Conservation (phyloP, 2,797 vertebrate species). For the Psittacula echo region DNA sequence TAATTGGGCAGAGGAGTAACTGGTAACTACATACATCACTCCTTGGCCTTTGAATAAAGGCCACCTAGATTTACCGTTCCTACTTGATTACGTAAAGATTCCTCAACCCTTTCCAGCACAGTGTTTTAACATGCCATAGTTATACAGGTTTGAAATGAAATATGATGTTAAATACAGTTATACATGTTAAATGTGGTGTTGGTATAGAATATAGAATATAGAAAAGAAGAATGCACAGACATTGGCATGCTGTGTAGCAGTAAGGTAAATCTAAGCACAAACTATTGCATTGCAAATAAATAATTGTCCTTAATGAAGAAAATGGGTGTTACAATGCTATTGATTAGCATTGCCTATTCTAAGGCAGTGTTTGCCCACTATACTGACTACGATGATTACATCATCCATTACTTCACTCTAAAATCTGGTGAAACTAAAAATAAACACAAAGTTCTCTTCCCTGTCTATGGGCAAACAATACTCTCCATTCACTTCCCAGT, state of each 20-base stretch:
- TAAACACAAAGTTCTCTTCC: background rate
- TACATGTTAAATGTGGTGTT: background rate
- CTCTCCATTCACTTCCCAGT: background rate
- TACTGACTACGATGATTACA: background rate
- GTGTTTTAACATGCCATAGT: background rate
- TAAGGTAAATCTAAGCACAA: background rate
- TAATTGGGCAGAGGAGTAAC: background rate
- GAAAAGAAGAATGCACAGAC: background rate
- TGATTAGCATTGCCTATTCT: background rate
- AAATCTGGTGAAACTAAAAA: constrained; percentile 1
- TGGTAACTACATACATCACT: background rate
- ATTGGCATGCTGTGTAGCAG: background rate
- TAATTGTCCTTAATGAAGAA: background rate
- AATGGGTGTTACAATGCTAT: background rate
- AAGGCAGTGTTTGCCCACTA: background rate
- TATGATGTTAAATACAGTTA: background rate
- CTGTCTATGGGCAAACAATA: background rate
- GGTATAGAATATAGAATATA: no score
- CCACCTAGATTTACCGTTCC: background rate
- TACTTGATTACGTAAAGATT: background rate
- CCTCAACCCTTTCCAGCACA: background rate
- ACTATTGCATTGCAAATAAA: background rate
- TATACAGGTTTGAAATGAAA: background rate
- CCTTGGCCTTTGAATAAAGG: background rate
- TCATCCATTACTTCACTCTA: background rate